phyloP scores from a whole-genome alignment of 2,797 vertebrate genomes.

The Neomorphus geoffroyi region DNA sequence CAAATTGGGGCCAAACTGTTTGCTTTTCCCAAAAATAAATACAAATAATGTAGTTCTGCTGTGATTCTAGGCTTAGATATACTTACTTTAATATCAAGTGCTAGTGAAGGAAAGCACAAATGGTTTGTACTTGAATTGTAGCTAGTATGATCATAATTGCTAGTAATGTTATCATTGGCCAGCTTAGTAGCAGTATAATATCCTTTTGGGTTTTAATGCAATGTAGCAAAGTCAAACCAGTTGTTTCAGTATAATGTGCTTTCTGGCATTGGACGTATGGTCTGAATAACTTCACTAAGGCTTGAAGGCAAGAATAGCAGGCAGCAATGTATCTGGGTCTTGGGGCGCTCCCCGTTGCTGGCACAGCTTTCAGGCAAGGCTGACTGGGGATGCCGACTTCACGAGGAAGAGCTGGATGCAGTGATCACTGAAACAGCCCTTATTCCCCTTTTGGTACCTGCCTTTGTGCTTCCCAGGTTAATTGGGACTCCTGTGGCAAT shows the following conservation, averaged over 20 bases:
- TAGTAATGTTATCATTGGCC: not conserved
- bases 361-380: not conserved
- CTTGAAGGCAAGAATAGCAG: not conserved
- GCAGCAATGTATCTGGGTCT: not conserved
- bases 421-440: not conserved
- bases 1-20: not conserved
- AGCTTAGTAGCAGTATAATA: not conserved
- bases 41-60: not conserved
- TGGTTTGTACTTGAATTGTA: not conserved
- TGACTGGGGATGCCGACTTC: not conserved
- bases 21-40: not conserved
- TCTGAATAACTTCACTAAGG: not conserved
- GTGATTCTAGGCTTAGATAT: not conserved
- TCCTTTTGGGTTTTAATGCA: not conserved
- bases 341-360: fast-evolving
- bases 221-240: not conserved
- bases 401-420: not conserved
- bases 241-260: not conserved
- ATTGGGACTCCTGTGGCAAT: not conserved
- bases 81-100: not conserved
- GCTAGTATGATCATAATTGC: too few species aligned
- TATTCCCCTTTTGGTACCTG: not conserved
- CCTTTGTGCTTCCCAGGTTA: not conserved
- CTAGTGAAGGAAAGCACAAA: not conserved
- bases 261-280: not conserved